These are phyloP conservation scores for Chaetophractus vellerosus DNA, from an alignment of 2,797 vertebrate genomes.

Conservation along the genomic window DNA sequence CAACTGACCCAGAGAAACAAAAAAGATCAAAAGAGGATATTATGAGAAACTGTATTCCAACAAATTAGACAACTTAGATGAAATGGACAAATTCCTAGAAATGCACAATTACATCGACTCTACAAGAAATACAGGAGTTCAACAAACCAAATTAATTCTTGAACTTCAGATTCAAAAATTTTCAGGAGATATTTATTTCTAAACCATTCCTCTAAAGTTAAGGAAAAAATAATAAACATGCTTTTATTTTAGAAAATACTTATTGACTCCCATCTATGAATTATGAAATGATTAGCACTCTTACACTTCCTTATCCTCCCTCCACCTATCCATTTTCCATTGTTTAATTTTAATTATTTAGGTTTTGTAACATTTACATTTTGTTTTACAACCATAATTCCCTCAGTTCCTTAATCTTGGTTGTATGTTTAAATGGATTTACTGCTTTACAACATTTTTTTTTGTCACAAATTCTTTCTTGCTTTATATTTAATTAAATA, in stretches of 20 bases:
- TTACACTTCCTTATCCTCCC: neutral
- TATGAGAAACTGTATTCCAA: too few species aligned
- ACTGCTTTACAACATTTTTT: neutral
- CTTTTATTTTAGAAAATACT: neutral
- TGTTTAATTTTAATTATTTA: constrained; percentile 35
- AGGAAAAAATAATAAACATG: neutral
- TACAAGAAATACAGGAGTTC: too few species aligned
- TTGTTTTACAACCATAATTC: neutral
- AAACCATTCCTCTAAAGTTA: neutral
- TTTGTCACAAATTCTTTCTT: neutral
- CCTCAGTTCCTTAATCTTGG: neutral
- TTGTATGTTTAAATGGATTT: neutral
- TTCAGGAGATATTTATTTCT: constrained; percentile 2
- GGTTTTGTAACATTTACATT: neutral
- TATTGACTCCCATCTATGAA: neutral
- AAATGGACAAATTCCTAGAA: too few species aligned
- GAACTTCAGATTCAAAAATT: constrained; percentile 7
- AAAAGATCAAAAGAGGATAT: too few species aligned
- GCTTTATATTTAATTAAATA: neutral
- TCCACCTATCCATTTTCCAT: neutral
- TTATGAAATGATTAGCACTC: neutral
- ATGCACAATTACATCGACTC: too few species aligned
- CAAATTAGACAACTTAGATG: too few species aligned
- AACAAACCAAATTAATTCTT: neutral
- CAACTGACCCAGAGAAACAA: too few species aligned